Evolutionary conservation across 2,888 invertebrate species (phyloP).

Genomic region (Timandra comae): DNA sequence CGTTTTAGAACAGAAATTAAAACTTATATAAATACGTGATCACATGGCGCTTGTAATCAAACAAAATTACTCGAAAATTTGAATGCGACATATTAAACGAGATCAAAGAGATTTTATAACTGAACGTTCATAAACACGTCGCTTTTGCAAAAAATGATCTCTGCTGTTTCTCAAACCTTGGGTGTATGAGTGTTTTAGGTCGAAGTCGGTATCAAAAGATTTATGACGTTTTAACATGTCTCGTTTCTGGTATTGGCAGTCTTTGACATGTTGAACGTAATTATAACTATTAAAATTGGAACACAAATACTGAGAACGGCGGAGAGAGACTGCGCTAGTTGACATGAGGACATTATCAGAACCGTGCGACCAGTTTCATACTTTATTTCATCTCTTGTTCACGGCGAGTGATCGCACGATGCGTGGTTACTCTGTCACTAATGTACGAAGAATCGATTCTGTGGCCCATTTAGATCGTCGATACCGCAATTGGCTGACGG

Average conservation of each 20-base stretch:
- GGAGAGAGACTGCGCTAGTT: slow-evolving; percentile 65
- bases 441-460: slow-evolving; percentile 55
- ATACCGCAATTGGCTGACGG: slow-evolving; percentile 60
- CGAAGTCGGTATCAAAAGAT: slow-evolving; percentile 37
- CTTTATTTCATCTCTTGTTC: slow-evolving; percentile 61
- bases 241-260: slow-evolving; percentile 42
- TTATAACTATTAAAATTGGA: slow-evolving; percentile 72
- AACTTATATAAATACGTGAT: slow-evolving; percentile 47
- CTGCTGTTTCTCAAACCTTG: slow-evolving; percentile 63
- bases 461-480: slow-evolving; percentile 67
- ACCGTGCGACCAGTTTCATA: slow-evolving; percentile 51
- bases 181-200: slow-evolving; percentile 20
- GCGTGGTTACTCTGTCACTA: slow-evolving; percentile 50
- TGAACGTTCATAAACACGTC: slow-evolving; percentile 66
- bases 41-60: slow-evolving; percentile 32
- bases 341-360: slow-evolving; percentile 66
- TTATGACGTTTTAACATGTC: slow-evolving; percentile 48
- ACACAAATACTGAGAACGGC: slow-evolving; percentile 72
- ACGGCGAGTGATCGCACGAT: slow-evolving; percentile 55
- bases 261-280: slow-evolving; percentile 69
- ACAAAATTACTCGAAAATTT: slow-evolving; percentile 31
- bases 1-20: slow-evolving; percentile 41
- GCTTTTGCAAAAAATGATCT: slow-evolving; percentile 63
- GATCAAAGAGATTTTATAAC: slow-evolving; percentile 68
- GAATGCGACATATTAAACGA: slow-evolving; percentile 50